Evolutionary conservation across 2,888 invertebrate genomes (phyloP).

Genomic region (Meteorus cinctellus): DNA sequence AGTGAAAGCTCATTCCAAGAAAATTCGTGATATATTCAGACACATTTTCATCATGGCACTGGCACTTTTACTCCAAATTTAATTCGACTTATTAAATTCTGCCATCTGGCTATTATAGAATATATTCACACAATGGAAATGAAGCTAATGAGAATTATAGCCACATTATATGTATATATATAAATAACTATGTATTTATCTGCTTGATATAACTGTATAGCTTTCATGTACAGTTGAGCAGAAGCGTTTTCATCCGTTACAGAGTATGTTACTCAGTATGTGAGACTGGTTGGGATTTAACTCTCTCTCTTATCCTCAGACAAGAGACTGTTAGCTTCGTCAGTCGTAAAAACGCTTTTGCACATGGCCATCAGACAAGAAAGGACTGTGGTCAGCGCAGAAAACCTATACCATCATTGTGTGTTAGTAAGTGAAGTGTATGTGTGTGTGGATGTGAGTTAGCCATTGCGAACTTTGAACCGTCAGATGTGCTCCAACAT

Average conservation of each 20-base stretch:
- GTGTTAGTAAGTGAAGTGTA: background rate
- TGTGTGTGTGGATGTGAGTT: background rate
- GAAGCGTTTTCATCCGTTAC: too few relatives aligned
- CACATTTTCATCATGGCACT: background rate
- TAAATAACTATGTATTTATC: background rate
- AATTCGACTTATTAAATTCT: constrained; percentile 66
- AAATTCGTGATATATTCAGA: background rate
- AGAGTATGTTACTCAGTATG: too few relatives aligned
- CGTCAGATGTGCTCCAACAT: constrained; percentile 39
- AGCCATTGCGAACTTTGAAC: constrained; percentile 33
- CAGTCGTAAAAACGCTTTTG: constrained; percentile 43
- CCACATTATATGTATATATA: background rate
- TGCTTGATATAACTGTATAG: too few relatives aligned
- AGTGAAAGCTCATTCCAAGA: background rate
- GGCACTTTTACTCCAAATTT: constrained; percentile 52
- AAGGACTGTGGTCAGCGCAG: constrained; percentile 34
- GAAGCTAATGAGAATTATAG: background rate
- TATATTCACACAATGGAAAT: constrained; percentile 28
- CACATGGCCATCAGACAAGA: constrained; percentile 30
- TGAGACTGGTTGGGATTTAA: background rate
- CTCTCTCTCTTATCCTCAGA: constrained; percentile 5
- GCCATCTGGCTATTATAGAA: constrained; percentile 54
- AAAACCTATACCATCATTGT: constrained; percentile 3
- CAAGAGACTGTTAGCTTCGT: constrained; percentile 40
- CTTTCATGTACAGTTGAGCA: too few relatives aligned